Conservation (phyloP, 2,888 invertebrate species). For the Brassicogethes aeneus region DNA sequence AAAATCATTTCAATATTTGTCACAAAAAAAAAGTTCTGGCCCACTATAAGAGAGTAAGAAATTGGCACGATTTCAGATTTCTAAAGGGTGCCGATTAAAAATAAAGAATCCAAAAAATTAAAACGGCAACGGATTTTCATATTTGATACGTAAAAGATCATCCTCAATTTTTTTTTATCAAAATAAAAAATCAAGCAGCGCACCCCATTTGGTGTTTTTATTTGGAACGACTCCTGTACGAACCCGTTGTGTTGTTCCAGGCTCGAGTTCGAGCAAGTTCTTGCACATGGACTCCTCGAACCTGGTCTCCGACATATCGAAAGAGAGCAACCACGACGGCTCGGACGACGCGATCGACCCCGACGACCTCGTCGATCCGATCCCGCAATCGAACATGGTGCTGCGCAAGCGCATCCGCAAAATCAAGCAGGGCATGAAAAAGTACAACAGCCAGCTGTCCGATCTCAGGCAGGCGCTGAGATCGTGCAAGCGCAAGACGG, state of each 20-base stretch:
- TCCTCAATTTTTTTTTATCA: no score
- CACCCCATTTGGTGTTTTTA: no score
- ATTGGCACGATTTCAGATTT: no score
- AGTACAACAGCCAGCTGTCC: conserved; percentile 75
- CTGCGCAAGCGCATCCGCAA: conserved; percentile 77
- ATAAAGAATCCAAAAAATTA: no score
- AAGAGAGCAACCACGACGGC: conserved; percentile 37
- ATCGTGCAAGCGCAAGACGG: conserved; percentile 72
- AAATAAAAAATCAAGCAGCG: no score
- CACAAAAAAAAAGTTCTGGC: no score
- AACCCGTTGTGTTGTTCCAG: background rate
- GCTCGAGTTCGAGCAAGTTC: conserved; percentile 39
- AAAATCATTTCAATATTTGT: no score
- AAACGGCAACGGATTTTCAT: no score
- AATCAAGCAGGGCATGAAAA: conserved; percentile 84
- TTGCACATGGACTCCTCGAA: conserved; percentile 50
- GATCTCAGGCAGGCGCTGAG: conserved; percentile 70
- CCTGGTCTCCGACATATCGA: conserved; percentile 46
- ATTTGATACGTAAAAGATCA: no score
- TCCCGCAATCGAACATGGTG: conserved; percentile 79
- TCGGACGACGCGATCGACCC: conserved; percentile 45
- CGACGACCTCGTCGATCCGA: conserved; percentile 45
- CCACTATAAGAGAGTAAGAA: no score
- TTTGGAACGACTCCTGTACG: no score
- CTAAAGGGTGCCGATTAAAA: no score